Percentiles rank a stretch among this genome's conserved stretches.
Evolutionary conservation across 1,140 invertebrate species (phyloP).

Genomic region (Drosophila arawakana): DNA sequence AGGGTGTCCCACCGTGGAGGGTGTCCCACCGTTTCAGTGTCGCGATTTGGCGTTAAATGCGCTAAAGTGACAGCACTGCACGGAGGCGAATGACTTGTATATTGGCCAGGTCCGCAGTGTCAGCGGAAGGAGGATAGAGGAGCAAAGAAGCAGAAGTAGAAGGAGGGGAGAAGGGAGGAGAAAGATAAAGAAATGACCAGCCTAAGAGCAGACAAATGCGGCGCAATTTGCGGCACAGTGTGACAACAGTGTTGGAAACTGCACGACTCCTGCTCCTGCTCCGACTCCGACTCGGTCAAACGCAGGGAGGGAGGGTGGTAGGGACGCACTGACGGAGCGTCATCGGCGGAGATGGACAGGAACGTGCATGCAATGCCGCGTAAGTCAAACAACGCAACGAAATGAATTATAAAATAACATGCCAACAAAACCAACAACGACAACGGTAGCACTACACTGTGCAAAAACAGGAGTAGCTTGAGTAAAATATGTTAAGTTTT

Average conservation of each 20-base stretch:
- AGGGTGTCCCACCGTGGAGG: too few relatives aligned
- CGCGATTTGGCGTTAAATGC: too few relatives aligned
- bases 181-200: conserved; percentile 25
- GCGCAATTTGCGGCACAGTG: conserved; percentile 74
- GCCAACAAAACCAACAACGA: conserved; percentile 69
- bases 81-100: conserved; percentile 75
- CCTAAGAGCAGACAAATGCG: conserved; percentile 73
- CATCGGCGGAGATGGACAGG: conserved; percentile 22
- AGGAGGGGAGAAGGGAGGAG: neutral
- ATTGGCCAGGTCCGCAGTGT: conserved; percentile 57
- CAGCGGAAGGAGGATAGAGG: neutral
- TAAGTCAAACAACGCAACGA: conserved; percentile 81
- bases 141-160: neutral
- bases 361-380: conserved; percentile 57
- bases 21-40: too few relatives aligned
- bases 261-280: neutral
- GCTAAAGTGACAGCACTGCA: too few relatives aligned
- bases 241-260: conserved; percentile 57
- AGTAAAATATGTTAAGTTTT: too few relatives aligned
- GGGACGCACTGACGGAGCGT: neutral
- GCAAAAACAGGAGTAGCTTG: too few relatives aligned
- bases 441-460: neutral
- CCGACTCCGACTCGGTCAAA: neutral
- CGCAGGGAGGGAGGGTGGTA: too few relatives aligned
- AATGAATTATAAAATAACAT: conserved; percentile 83